These are phyloP conservation scores for Prionace glauca DNA, from an alignment of 2,797 vertebrate genomes.

Conservation along the genomic window DNA sequence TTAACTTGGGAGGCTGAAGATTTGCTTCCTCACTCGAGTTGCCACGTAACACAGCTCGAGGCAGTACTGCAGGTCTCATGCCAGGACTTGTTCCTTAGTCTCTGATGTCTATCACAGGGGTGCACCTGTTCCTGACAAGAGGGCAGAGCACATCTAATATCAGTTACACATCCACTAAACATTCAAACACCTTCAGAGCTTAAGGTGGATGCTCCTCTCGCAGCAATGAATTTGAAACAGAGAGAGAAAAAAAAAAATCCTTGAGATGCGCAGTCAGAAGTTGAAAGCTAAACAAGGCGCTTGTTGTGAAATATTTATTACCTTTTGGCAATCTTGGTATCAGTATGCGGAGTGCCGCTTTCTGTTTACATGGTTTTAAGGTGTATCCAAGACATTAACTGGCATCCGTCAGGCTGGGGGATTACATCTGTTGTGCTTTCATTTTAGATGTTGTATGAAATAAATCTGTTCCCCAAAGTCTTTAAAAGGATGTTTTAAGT, in stretches of 20 bases:
- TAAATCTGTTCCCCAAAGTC: neutral
- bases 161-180: constrained; percentile 14
- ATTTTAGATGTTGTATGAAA: neutral
- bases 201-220: neutral
- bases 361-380: constrained; percentile 13
- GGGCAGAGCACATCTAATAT: constrained; percentile 2
- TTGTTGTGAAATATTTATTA: constrained; percentile 34
- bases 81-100: constrained; percentile 25
- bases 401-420: neutral
- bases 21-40: constrained; percentile 1
- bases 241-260: neutral
- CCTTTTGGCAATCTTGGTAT: neutral
- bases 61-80: constrained; percentile 14
- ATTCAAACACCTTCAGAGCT: neutral
- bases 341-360: neutral
- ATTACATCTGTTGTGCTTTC: constrained; percentile 24
- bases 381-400: neutral
- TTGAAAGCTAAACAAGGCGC: neutral
- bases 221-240: neutral
- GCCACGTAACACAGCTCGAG: constrained; percentile 21
- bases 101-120: constrained; percentile 4
- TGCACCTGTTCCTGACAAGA: constrained; percentile 23
- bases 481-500: constrained; percentile 22
- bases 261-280: neutral
- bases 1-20: neutral